phyloP scores from a whole-genome alignment of 2,888 invertebrate species.

The Torymus texanus region DNA sequence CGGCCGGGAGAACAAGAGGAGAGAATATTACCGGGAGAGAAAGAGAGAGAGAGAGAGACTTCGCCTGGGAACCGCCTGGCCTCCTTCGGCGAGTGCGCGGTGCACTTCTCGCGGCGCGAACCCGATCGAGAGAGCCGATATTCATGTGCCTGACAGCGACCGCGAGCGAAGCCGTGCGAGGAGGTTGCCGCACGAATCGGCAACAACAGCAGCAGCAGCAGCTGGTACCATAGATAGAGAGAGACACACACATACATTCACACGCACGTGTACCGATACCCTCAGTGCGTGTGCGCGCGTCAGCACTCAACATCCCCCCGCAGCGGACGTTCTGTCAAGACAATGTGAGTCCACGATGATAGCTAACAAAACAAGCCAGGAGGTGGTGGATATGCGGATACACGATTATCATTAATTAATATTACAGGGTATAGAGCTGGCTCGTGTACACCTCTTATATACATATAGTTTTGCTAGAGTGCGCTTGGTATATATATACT shows the following conservation, averaged over 20 bases:
- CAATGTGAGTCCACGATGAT: constrained; percentile 49
- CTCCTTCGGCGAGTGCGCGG: neutral
- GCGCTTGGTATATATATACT: too few species aligned
- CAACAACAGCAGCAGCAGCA: neutral
- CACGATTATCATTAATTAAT: neutral
- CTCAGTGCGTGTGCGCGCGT: too few species aligned
- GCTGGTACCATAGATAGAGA: too few species aligned
- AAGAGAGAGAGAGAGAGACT: constrained; percentile 1
- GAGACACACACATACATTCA: too few species aligned
- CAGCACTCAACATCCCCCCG: too few species aligned
- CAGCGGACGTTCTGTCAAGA: constrained; percentile 1
- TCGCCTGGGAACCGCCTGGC: neutral
- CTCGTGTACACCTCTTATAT: too few species aligned
- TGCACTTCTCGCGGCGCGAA: too few species aligned
- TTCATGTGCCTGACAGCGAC: constrained; percentile 40
- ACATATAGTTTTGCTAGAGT: too few species aligned
- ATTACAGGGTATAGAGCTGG: too few species aligned
- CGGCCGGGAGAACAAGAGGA: too few species aligned
- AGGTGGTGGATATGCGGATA: constrained; percentile 24
- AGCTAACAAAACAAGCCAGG: neutral
- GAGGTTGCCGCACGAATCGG: constrained; percentile 31
- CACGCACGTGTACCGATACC: too few species aligned
- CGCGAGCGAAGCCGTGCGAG: constrained; percentile 13
- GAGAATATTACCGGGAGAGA: neutral
- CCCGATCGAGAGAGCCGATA: constrained; percentile 7